Evolutionary conservation across 1,140 invertebrate species (phyloP).

Genomic region (Temnothorax nylanderi): DNA sequence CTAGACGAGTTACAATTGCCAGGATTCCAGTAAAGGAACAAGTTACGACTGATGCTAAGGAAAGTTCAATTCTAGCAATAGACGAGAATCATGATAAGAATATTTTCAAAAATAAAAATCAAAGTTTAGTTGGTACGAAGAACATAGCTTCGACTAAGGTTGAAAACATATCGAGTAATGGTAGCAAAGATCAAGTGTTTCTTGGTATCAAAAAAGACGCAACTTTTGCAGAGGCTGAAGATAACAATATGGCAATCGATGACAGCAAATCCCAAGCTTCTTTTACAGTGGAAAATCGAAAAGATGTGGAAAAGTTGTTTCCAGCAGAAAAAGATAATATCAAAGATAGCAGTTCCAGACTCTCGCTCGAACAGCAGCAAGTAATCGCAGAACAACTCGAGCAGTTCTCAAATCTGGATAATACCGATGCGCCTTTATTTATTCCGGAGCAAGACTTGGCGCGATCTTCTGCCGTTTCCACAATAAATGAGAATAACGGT

Average conservation of each 20-base stretch:
- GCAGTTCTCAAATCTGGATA: conserved; percentile 87
- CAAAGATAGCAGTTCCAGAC: conserved; percentile 65
- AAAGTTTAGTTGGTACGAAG: background rate
- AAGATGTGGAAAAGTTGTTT: background rate
- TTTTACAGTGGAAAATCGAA: background rate
- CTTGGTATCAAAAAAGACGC: background rate
- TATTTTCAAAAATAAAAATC: background rate
- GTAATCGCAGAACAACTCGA: conserved; percentile 87
- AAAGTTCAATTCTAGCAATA: too few relatives aligned
- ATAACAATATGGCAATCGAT: background rate
- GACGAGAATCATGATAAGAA: background rate
- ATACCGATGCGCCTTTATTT: conserved; percentile 77
- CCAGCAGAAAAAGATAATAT: background rate
- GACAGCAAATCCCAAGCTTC: background rate
- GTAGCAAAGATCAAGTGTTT: background rate
- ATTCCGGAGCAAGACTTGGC: conserved; percentile 69
- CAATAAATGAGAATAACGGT: background rate
- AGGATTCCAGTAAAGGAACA: conserved; percentile 14
- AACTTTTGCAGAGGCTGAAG: background rate
- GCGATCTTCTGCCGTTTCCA: background rate
- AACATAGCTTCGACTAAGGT: conserved; percentile 68
- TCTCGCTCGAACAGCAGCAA: conserved; percentile 86
- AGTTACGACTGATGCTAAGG: background rate
- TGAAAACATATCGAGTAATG: background rate
- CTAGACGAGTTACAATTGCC: conserved; percentile 6